A percentile compares a stretch with the other conserved stretches of the same genome.
Conservation (phyloP, 37 sponge, comb jelly and placozoan species). For the Diacarnus erythraeanus region DNA sequence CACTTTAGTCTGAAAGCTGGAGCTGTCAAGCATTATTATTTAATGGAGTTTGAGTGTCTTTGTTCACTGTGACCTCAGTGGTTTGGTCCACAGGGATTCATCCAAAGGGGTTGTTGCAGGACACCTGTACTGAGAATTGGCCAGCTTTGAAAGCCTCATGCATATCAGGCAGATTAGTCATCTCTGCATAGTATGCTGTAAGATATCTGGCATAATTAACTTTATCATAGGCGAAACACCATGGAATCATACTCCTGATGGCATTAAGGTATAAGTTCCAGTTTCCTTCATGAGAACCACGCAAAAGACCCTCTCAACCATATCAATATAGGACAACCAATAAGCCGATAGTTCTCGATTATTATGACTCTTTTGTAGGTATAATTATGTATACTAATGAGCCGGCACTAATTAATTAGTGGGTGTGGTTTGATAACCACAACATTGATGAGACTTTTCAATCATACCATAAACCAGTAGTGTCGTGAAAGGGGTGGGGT, state of each 20-base stretch:
- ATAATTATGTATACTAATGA: background rate
- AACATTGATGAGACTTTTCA: background rate
- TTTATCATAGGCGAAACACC: background rate
- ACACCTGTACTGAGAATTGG: background rate
- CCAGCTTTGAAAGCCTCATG: background rate
- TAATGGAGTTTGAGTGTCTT: slow-evolving; percentile 16
- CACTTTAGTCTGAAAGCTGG: too few species aligned
- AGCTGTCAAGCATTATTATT: too few species aligned
- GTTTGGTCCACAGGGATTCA: background rate
- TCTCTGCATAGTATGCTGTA: background rate
- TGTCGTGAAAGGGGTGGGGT: too few species aligned
- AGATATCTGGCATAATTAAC: background rate
- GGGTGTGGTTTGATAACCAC: background rate
- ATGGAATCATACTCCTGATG: background rate
- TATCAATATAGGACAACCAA: background rate
- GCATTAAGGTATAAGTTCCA: background rate
- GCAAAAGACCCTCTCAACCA: background rate
- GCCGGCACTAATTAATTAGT: background rate
- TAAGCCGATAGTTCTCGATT: background rate
- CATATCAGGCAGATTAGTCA: background rate
- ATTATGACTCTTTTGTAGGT: background rate
- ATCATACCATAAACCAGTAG: too few species aligned
- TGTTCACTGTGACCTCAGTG: slow-evolving; percentile 14
- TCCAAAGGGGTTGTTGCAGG: background rate
- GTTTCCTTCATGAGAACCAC: background rate